Evolutionary conservation across 92 coral and sea anemone genomes (phyloP).

Genomic region (Zoanthus sociatus): DNA sequence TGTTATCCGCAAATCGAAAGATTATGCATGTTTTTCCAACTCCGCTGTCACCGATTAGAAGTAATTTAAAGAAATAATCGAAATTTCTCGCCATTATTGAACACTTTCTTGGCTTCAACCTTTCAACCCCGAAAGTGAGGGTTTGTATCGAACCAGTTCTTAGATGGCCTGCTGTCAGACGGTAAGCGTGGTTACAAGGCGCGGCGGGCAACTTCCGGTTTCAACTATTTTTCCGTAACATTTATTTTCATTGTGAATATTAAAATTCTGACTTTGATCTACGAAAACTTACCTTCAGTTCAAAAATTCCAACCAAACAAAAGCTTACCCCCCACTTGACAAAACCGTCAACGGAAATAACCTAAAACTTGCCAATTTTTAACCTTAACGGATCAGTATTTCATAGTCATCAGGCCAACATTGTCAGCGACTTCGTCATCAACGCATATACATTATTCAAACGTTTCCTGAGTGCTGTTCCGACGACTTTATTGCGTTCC

Average conservation of each 20-base stretch:
- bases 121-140: slow-evolving; percentile 24
- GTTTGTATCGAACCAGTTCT: slow-evolving; percentile 2
- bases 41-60: slow-evolving; percentile 94
- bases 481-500: background rate
- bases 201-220: slow-evolving; percentile 31
- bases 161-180: background rate
- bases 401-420: background rate
- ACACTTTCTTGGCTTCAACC: background rate
- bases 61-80: slow-evolving; percentile 87
- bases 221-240: background rate
- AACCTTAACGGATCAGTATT: background rate
- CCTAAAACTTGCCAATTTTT: background rate
- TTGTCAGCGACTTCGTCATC: background rate
- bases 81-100: slow-evolving; percentile 89
- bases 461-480: background rate
- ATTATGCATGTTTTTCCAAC: slow-evolving; percentile 96
- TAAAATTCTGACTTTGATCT: background rate
- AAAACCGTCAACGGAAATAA: background rate
- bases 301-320: too few relatives aligned
- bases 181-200: slow-evolving; percentile 41
- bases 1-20: slow-evolving; percentile 90
- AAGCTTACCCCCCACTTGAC: background rate
- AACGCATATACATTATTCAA: background rate
- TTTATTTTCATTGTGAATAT: background rate
- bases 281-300: background rate